Evolutionary conservation across 2,888 invertebrate genomes (phyloP), one percentile per base, ranked within the genome.

Genomic region (Formica aserva): DNA sequence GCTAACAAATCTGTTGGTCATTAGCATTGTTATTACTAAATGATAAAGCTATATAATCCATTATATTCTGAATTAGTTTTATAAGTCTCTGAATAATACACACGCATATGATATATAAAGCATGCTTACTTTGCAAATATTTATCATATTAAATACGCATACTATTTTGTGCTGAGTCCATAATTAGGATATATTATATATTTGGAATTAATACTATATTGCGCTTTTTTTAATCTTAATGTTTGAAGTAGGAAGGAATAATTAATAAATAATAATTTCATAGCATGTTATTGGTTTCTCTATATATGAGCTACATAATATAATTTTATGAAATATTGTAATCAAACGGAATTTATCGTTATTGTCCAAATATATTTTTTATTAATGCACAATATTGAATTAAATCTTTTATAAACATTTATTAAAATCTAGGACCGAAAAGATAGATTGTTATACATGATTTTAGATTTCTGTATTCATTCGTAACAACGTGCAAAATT

Each of bases 1-100:
- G 4, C 38, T 6, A 26, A 63, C 63, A 67, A 77, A 77, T 77
- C 29, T 77, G 57, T 45, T 45, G 35, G 57, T 45, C 60, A 74
- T 80, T 80, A 80, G 75, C 45, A 75, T 75, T 75, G 78, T 80
- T 74, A 48, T 62, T 80, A 45, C 60, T 80, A 74, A 74, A 80
- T 74, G 57, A 74, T 78, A 41, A 45, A 45, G 32, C 45, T 48
- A 62, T 13, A 15, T 78, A 71, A 69, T 75, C 48, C 32, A 45
- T 74, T 62, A 80, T 60, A 60, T 75, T 80, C 72, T 80, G 45
- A 75, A 80, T 80, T 80, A 78, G 32, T 60, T 80, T 45, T 74
- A 75, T 62, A 41, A 45, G 13, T 75, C 75, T 45, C n/a, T 74
- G 32, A 80, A 80, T 80, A 80, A 80, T 74, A 13, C 60, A 45